Evolutionary conservation across 2,797 vertebrate species (phyloP), one percentile per base, ranked within the genome.

Genomic region (Acipenser transmontanus): DNA sequence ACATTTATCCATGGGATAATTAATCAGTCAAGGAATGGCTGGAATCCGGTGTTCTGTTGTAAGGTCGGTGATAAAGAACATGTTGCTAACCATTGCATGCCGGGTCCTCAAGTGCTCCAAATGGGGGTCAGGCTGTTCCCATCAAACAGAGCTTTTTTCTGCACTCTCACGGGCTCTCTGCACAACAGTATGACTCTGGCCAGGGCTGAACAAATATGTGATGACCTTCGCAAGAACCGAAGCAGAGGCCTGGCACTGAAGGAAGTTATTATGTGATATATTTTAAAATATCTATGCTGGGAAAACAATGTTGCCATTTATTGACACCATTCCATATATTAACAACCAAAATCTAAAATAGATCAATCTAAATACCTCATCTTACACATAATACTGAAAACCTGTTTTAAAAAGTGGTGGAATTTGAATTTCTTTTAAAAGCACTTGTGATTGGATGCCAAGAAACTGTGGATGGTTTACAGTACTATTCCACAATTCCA

Each of bases 11-110:
- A 76, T 82, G 84, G 85, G 84, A 91, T 87, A 90, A 94, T 94
- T 92, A 94, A 93, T 96, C 93, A 94, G 87, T 77, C 83, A 79
- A 87, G 88, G 85, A 94, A 93, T 92, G 90, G 90, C 89, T 88
- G 86, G 88, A 93, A 94, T 94, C 92, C 86, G 86, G 86, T 82
- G 84, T 78, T 82, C 84, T 80, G 84, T 87, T 80, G 74, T 82
- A 80, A 65, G 71, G 77, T 69, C 8, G 12, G 74, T 90, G 92
- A 93, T 89, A 87, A 93, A 92, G 88, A 93, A 89, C 78, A 81
- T 82, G 69, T 48, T 69, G 83, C 80, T 82, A 88, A 72, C 84
- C 84, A 81, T 75, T 80, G 74, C 82, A 86, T 68, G 85, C 85
- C 87, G 76, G 75, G 78, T 78, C 84, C 84, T 87, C 65, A 64